Base-by-base conservation (phyloP, 2,113 vertebrate genomes). In the Heterotilapia buettikoferi region DNA sequence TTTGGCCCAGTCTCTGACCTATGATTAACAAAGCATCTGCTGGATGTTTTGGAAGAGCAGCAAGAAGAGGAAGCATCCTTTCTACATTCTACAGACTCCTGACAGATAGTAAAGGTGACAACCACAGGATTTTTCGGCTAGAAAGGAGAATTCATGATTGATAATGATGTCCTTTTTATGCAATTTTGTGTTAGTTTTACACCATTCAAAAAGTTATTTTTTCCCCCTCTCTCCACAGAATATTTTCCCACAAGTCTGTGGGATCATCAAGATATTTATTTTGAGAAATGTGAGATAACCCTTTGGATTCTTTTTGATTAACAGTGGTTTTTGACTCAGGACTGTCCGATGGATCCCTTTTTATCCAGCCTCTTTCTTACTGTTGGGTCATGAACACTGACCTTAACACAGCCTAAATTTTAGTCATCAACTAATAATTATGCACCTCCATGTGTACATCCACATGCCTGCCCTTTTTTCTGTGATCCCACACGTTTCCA, bases 21-120 rank as follows among this genome's bases (percentile, higher is more conserved):
- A 87, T 92, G 89, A 93, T 93, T 91, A 90, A 88, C 84, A 73
- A 85, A 88, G 90, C 88, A 89, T 91, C 85, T 92, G 92, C 84
- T 56, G 82, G 5, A 31, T 31, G 43, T 19, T 76, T 47, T 50
- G 43, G 71, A 76, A 47, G 71, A 71, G 84, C 52, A 50, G 16
- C 40, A 71, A 87, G 63, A 88, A 47, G 80, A 78, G 81, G 80
- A 68, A 31, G 31, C 21, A 80, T 21, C 81, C 79, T 82, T 82
- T 86, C 87, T 80, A 82, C 66, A 68, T 90, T 94, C 78, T 89
- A 86, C 83, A 81, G 79, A 71, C 5, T 63, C 76, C 53, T 53
- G 78, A 50, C 78, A 36, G 29, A 81, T 81, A 61, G 19, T 18
- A 12, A 84, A 88, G 47, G 38, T 47, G 80, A 43, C 61, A 19